Base-by-base conservation (phyloP, 2,113 vertebrate species). In the Ailuropoda melanoleuca region DNA sequence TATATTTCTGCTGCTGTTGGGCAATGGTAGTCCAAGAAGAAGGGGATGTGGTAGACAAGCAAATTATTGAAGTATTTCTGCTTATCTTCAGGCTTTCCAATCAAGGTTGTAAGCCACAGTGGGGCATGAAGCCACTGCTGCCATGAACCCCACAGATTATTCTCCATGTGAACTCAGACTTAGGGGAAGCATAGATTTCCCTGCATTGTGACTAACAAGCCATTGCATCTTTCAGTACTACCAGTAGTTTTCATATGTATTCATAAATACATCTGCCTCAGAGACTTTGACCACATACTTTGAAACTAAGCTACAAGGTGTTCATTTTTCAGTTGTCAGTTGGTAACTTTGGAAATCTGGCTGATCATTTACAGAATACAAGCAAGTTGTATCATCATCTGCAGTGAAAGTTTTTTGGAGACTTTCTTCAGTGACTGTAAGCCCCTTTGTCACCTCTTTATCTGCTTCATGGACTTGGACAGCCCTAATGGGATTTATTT, bases 301-400 rank as follows among this genome's bases (percentile, higher is more conserved):
- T 23, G 50, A 70, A 83, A 53, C 46, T 93, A 85, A 85, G 10
- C 15, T 85, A 62, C 13, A 91, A 68, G 75, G 14, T 31, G 37
- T 77, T 96, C 24, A 48, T 34, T 93, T 94, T 95, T 86, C 34
- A 39, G 17, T 70, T 95, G 23, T 62, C n/a, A 58, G 4, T 50
- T 82, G 7, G 9, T 93, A 29, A 93, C 60, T 85, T 95, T 96
- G 62, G 68, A 96, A 46, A 93, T 26, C 12, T 90, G 21, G 8
- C 53, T 74, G 15, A 68, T 68, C 11, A 24, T 81, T 92, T 86
- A 78, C 9, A 72, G 56, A 95, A n/a, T 82, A 66, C n/a, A 80
- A 93, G 78, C 4, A 56, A 78, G 34, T 34, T 88, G 24, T 74
- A 26, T 74, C 8, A 64, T 94, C 34, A 6, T 78, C 43, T 86